Base-by-base conservation (phyloP, 2,113 vertebrate species). In the Lota lota region DNA sequence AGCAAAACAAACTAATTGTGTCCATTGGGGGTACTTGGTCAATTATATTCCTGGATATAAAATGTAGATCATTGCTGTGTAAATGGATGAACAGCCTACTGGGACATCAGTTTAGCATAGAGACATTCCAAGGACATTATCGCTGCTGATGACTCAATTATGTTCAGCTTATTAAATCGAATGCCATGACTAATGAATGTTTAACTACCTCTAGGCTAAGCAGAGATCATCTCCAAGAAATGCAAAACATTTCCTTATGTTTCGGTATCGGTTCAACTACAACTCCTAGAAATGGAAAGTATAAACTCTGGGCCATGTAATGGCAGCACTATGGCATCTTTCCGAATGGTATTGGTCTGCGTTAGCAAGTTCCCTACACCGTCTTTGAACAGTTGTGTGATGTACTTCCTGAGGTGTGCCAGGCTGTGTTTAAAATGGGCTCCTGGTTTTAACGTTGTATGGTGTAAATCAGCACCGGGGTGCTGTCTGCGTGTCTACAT, bases 271-370 rank as follows among this genome's bases (percentile, higher is more conserved):
- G 65, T n/a, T 1, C 75, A 68, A 22, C 60, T 58, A 36, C 53
- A 18, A n/a, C 1, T 77, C 68, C 40, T 47, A 14, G 40, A 10
- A 1, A 60, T 70, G 81, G 77, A 77, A 75, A 78, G 79, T 69
- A 72, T 76, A 75, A 83, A 79, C 66, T 69, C 53, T 72, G 57
- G 80, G 78, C 77, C 77, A 81, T 36, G 77, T 77, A 83, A 81
- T 82, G 62, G 76, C 54, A 21, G 75, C 40, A 65, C 76, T 47
- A 14, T 10, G 6, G 40, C 1, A 28, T 28, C 1, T 28, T 5
- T 5, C 28, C 28, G n/a, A 28, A 28, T 28, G 28, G 40, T 14
- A 14, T 47, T 47, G 40, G 36, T 14, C 40, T 47, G 40, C 3
- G 40, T 12, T 47, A 47, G 40, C 40, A 47, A 47, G 8, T 11